Evolutionary conservation across 1,140 invertebrate species (phyloP).

Genomic region (Saccostrea glomerata): DNA sequence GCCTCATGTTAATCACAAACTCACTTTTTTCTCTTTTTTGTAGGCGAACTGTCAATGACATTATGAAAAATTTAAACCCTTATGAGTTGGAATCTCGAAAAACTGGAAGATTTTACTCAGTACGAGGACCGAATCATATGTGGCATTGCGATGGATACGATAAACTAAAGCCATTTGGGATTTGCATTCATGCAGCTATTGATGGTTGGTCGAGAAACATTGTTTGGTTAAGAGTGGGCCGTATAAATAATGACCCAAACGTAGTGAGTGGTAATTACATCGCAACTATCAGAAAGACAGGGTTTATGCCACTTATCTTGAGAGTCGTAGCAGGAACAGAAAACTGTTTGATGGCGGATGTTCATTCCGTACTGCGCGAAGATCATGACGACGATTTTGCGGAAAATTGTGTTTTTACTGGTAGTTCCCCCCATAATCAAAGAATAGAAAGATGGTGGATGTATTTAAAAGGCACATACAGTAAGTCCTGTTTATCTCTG

Average conservation of each 20-base stretch:
- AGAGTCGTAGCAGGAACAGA: too few relatives aligned
- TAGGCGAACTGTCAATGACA: too few relatives aligned
- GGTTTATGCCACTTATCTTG: slow-evolving; percentile 13
- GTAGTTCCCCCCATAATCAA: slow-evolving; percentile 18
- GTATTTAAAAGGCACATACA: slow-evolving; percentile 3
- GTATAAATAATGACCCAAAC: slow-evolving; percentile 58
- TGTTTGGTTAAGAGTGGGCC: slow-evolving; percentile 45
- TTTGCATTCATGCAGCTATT: slow-evolving; percentile 50
- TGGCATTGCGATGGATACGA: slow-evolving; percentile 52
- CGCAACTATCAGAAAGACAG: background rate
- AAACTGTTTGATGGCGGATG: slow-evolving; percentile 14
- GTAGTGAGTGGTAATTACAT: slow-evolving; percentile 24
- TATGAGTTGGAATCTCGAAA: slow-evolving; percentile 18
- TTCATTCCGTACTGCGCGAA: slow-evolving; percentile 28
- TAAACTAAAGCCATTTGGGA: slow-evolving; percentile 47
- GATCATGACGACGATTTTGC: slow-evolving; percentile 5
- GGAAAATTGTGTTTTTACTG: slow-evolving; percentile 26
- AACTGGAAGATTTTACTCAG: slow-evolving; percentile 37
- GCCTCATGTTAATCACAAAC: too few relatives aligned
- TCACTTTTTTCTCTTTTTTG: too few relatives aligned
- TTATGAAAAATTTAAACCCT: too few relatives aligned
- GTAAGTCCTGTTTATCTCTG: slow-evolving; percentile 45
- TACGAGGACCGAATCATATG: slow-evolving; percentile 39
- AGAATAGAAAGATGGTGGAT: slow-evolving; percentile 46
- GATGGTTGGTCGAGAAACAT: slow-evolving; percentile 45